Conservation (phyloP, 1,140 invertebrate genomes). For the Potamilus streckersoni region DNA sequence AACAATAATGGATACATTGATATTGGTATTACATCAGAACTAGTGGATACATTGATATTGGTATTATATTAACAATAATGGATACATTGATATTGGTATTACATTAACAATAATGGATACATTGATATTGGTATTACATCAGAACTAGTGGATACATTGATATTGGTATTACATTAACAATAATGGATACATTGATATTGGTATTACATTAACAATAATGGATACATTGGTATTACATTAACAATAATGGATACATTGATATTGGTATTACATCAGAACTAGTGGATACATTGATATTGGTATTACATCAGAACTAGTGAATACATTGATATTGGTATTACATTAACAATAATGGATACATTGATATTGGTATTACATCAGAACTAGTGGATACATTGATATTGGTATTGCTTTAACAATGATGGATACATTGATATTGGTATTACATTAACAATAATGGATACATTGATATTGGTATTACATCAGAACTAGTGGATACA, state of each 20-base stretch:
- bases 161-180: too few relatives aligned
- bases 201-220: slow-evolving; percentile 37
- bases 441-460: slow-evolving; percentile 2
- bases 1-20: too few relatives aligned
- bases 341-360: slow-evolving; percentile 3
- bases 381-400: slow-evolving; percentile 50
- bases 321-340: too few relatives aligned
- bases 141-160: too few relatives aligned
- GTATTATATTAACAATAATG: slow-evolving; percentile 38
- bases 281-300: neutral
- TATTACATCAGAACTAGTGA: too few relatives aligned
- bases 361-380: slow-evolving; percentile 52
- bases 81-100: slow-evolving; percentile 58
- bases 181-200: slow-evolving; percentile 50
- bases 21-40: too few relatives aligned
- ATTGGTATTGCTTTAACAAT: slow-evolving; percentile 41
- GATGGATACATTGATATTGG: slow-evolving; percentile 58
- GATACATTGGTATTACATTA: slow-evolving; percentile 46
- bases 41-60: slow-evolving; percentile 50
- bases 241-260: slow-evolving; percentile 50
- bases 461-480: neutral
- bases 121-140: slow-evolving; percentile 54
- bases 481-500: too few relatives aligned
- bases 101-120: slow-evolving; percentile 33
- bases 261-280: slow-evolving; percentile 40